Evolutionary conservation across 2,888 invertebrate genomes (phyloP).

Genomic region (Zaprionus bogoriensis): DNA sequence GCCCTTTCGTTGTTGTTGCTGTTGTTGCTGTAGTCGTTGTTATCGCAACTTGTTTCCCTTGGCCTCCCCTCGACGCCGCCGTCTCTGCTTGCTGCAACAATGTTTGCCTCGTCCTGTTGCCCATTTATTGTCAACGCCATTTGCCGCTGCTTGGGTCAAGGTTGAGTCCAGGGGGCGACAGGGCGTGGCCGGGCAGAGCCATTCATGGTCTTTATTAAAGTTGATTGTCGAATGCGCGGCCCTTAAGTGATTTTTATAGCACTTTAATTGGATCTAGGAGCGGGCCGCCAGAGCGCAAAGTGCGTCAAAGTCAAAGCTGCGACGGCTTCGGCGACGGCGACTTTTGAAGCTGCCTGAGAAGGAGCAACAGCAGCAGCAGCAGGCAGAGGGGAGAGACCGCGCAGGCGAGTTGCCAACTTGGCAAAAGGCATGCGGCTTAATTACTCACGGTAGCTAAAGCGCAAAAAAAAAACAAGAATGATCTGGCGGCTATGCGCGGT

Average conservation of each 20-base stretch:
- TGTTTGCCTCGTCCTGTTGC: constrained; percentile 59
- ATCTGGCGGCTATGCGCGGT: background rate
- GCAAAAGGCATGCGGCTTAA: constrained; percentile 63
- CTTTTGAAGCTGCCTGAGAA: constrained; percentile 44
- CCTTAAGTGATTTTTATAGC: constrained; percentile 75
- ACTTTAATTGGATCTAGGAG: constrained; percentile 67
- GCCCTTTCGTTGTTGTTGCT: constrained; percentile 7
- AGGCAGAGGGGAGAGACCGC: background rate
- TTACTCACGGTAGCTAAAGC: constrained; percentile 62
- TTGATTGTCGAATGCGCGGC: constrained; percentile 73
- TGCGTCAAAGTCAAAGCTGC: too few species aligned
- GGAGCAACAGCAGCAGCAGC: background rate
- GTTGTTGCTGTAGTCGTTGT: constrained; percentile 44
- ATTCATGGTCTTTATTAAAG: constrained; percentile 71
- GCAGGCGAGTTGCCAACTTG: constrained; percentile 19
- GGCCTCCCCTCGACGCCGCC: constrained; percentile 13
- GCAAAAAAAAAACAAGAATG: constrained; percentile 8
- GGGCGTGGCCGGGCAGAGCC: constrained; percentile 4
- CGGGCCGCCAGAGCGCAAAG: constrained; percentile 18
- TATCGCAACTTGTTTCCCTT: constrained; percentile 73
- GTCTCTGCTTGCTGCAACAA: constrained; percentile 22
- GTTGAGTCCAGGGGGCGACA: constrained; percentile 42
- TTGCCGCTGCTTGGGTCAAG: constrained; percentile 55
- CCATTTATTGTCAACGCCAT: constrained; percentile 50
- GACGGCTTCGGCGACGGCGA: constrained; percentile 7